These are phyloP conservation scores for Valencia hispanica DNA, from an alignment of 2,797 vertebrate species.

Conservation along the genomic window DNA sequence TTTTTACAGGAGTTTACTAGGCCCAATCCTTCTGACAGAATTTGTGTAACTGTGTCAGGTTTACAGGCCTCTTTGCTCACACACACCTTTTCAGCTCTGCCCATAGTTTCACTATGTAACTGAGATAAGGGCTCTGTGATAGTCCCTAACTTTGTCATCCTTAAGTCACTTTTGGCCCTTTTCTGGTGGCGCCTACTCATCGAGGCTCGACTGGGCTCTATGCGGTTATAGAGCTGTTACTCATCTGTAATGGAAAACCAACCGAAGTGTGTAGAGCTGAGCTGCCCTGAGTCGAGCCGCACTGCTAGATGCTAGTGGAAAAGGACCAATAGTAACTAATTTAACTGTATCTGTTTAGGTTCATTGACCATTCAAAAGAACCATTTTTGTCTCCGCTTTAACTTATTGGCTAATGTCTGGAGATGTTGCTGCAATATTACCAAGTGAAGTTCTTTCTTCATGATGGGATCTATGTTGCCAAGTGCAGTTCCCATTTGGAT, in stretches of 20 bases:
- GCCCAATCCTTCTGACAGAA: neutral
- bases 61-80: neutral
- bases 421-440: neutral
- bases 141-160: neutral
- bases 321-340: too few relatives aligned
- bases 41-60: neutral
- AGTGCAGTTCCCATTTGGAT: neutral
- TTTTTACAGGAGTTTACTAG: neutral
- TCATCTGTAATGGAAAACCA: neutral
- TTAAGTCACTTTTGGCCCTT: neutral
- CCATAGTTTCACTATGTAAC: neutral
- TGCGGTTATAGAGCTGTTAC: neutral
- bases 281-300: too few relatives aligned
- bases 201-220: neutral
- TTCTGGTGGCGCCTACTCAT: neutral
- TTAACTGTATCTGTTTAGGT: too few relatives aligned
- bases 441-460: neutral
- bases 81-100: neutral
- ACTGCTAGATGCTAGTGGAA: too few relatives aligned
- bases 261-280: too few relatives aligned
- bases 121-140: neutral
- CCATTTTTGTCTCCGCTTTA: neutral
- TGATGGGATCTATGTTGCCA: neutral
- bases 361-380: too few relatives aligned
- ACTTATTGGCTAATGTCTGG: neutral